phyloP scores from a whole-genome alignment of 2,888 invertebrate species.

The Mesorhabditis belari region DNA sequence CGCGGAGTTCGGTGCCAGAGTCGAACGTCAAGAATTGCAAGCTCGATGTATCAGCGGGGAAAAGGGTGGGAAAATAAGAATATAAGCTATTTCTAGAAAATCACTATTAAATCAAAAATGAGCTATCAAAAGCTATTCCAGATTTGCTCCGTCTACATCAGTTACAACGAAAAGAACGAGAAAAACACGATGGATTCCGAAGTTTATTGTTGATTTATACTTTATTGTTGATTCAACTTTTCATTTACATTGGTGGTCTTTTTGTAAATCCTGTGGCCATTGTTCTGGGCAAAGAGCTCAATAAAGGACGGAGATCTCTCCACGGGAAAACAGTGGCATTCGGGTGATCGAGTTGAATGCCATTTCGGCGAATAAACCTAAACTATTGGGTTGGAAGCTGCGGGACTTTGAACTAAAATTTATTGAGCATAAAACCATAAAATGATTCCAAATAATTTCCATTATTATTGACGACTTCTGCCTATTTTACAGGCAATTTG shows the following conservation, averaged over 20 bases:
- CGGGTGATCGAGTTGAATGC: not conserved
- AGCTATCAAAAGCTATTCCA: too few species aligned
- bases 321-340: not conserved
- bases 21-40: not conserved
- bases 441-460: too few species aligned
- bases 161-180: not conserved
- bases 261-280: not conserved
- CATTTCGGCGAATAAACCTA: not conserved
- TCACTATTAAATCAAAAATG: too few species aligned
- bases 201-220: not conserved
- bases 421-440: too few species aligned
- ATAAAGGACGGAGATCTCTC: not conserved
- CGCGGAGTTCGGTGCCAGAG: not conserved
- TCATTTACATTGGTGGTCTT: not conserved
- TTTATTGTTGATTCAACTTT: not conserved
- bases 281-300: not conserved
- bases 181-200: not conserved
- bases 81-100: not conserved
- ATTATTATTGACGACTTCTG: too few species aligned
- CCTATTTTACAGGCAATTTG: too few species aligned
- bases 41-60: not conserved
- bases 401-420: not conserved
- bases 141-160: not conserved
- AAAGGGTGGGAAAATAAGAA: not conserved
- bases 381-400: too few species aligned